Evolutionary conservation across 2,888 invertebrate genomes (phyloP).

Genomic region (Microctonus brassicae): DNA sequence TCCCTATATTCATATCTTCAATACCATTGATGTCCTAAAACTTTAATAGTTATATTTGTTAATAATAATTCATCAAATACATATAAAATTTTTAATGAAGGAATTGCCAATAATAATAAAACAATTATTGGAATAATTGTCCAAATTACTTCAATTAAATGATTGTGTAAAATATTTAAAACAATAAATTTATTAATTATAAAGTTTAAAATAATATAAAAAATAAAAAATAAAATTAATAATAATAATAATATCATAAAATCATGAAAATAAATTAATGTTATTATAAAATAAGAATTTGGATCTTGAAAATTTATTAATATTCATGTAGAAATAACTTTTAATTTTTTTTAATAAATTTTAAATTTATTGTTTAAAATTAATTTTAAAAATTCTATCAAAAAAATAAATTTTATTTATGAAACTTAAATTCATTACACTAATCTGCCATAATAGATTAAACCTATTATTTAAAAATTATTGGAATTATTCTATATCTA

Average conservation of each 20-base stretch:
- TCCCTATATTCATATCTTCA: conserved; percentile 79
- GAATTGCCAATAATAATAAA: conserved; percentile 76
- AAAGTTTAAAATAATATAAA: conserved; percentile 73
- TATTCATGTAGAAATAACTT: conserved; percentile 75
- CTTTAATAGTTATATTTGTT: conserved; percentile 74
- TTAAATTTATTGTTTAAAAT: too few species aligned
- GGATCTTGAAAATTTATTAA: conserved; percentile 75
- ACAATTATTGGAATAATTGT: conserved; percentile 75
- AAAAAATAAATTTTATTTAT: conserved; percentile 46
- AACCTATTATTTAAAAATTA: conserved; percentile 66
- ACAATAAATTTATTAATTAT: conserved; percentile 74
- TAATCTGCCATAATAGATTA: conserved; percentile 76
- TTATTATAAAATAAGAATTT: conserved; percentile 77
- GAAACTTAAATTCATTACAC: conserved; percentile 71
- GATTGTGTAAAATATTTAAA: conserved; percentile 73
- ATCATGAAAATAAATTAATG: conserved; percentile 77
- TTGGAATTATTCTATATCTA: conserved; percentile 51
- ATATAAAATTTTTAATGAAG: conserved; percentile 75
- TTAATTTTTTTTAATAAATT: conserved; percentile 77
- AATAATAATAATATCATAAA: conserved; percentile 75
- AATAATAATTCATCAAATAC: conserved; percentile 76
- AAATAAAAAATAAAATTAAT: conserved; percentile 75
- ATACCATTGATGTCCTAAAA: conserved; percentile 78
- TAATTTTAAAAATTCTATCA: too few species aligned
- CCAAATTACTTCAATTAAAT: conserved; percentile 78